phyloP scores from a whole-genome alignment of 1,140 invertebrate species.

The Ladona fulva region DNA sequence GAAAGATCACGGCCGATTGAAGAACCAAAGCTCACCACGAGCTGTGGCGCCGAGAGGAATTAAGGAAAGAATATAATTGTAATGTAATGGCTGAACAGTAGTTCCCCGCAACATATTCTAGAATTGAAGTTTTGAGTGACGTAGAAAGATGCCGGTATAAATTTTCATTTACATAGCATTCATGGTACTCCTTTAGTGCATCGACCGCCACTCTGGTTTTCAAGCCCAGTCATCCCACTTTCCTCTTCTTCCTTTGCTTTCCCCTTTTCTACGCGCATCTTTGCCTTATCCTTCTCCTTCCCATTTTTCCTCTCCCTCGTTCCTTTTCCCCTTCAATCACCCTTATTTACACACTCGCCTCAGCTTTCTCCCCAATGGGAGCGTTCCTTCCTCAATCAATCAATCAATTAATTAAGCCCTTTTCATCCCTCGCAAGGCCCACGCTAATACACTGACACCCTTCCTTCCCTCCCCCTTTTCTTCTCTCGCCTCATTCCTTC shows the following conservation, averaged over 20 bases:
- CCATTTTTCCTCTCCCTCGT: neutral
- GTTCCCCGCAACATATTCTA: too few species aligned
- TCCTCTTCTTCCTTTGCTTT: neutral
- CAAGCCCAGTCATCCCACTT: neutral
- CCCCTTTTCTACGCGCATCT: neutral
- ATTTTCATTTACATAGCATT: too few species aligned
- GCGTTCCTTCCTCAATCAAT: constrained; percentile 3
- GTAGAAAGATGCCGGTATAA: too few species aligned
- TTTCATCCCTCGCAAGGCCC: neutral
- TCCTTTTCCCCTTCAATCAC: neutral
- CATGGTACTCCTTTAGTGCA: too few species aligned
- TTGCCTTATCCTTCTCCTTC: neutral
- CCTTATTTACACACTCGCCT: neutral
- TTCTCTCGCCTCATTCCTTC: neutral
- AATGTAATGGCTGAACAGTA: too few species aligned
- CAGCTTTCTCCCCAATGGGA: neutral
- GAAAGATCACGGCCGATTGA: too few species aligned
- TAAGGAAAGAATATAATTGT: too few species aligned
- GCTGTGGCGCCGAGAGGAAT: too few species aligned
- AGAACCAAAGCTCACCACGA: too few species aligned
- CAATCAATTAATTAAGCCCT: constrained; percentile 4
- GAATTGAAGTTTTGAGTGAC: too few species aligned
- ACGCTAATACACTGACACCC: neutral
- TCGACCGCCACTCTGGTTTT: too few species aligned
- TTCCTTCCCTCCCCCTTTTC: neutral